phyloP scores from a whole-genome alignment of 2,888 invertebrate genomes.

The Cactoblastis cactorum region DNA sequence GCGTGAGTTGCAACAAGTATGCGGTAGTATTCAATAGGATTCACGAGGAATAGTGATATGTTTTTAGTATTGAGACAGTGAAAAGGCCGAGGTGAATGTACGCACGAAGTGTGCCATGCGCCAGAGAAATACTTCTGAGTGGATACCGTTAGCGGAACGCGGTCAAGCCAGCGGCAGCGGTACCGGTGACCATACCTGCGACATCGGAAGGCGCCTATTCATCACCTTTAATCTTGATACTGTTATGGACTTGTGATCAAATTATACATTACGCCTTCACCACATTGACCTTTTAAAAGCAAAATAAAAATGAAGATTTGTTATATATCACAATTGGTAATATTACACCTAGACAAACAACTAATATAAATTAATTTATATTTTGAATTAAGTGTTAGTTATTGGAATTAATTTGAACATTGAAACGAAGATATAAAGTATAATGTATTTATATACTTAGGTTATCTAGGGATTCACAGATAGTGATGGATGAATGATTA shows the following conservation, averaged over 20 bases:
- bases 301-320: no score
- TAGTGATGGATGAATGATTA: not conserved
- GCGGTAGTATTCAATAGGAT: not conserved
- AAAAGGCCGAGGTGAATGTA: slow-evolving; percentile 75
- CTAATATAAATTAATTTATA: no score
- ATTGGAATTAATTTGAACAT: no score
- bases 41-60: not conserved
- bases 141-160: slow-evolving; percentile 77
- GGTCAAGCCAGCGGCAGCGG: slow-evolving; percentile 69
- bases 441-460: no score
- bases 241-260: no score
- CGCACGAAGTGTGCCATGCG: slow-evolving; percentile 76
- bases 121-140: slow-evolving; percentile 74
- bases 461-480: no score
- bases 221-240: slow-evolving; percentile 41
- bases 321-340: no score
- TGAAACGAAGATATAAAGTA: no score
- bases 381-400: no score
- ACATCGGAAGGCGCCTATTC: slow-evolving; percentile 41
- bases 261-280: no score
- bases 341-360: no score
- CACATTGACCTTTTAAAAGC: no score
- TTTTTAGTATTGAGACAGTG: slow-evolving; percentile 42
- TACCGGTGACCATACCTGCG: slow-evolving; percentile 51
- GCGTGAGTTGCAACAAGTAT: not conserved